A percentile compares a stretch with the other conserved stretches of the same genome.
Evolutionary conservation across 2,797 vertebrate species (phyloP).

Genomic region (Parauchenoglanis punctatus): DNA sequence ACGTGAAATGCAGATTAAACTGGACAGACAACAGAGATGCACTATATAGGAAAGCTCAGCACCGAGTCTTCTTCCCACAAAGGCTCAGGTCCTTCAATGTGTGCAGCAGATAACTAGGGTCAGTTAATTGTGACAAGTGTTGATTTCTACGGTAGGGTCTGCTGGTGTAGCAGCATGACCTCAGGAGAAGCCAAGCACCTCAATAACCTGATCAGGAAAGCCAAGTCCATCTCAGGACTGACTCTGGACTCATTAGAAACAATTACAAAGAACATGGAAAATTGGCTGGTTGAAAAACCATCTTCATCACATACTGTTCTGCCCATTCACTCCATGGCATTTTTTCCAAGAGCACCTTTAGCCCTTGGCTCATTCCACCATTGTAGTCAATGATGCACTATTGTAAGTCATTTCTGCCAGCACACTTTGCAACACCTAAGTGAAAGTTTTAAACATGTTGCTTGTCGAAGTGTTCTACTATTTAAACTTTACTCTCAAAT

Average conservation of each 20-base stretch:
- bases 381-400: not conserved
- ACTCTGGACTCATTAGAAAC: not conserved
- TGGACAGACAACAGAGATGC: not conserved
- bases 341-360: not conserved
- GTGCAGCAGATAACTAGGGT: not conserved
- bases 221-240: not conserved
- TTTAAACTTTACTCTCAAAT: slow-evolving; percentile 16
- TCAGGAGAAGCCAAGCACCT: not conserved
- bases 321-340: not conserved
- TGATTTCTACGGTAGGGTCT: not conserved
- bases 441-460: not conserved
- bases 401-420: not conserved
- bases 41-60: not conserved
- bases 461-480: not conserved
- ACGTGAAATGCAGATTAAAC: not conserved
- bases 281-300: not conserved
- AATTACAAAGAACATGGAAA: not conserved
- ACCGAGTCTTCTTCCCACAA: not conserved
- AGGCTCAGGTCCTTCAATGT: not conserved
- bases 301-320: not conserved
- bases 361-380: not conserved
- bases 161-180: not conserved
- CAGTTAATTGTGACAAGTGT: not conserved
- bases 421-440: not conserved
- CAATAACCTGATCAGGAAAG: not conserved